Conservation (phyloP, 2,113 vertebrate species). For the Tenrec ecaudatus region DNA sequence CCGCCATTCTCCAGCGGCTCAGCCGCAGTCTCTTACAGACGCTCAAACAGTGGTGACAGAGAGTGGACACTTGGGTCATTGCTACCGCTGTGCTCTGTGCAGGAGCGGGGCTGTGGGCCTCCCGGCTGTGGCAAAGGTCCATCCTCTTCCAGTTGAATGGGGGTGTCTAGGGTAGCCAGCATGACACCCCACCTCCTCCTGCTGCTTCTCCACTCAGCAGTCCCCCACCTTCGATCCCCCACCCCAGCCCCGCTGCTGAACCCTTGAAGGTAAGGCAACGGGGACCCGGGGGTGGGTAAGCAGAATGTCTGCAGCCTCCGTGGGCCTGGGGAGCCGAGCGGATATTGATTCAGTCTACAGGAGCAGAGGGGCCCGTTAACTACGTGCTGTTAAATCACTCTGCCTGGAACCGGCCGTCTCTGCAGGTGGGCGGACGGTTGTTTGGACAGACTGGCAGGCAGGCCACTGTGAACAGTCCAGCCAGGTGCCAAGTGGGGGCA, state of each 20-base stretch:
- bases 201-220: background rate
- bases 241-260: background rate
- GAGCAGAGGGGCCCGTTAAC: conserved; percentile 63
- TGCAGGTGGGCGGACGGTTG: background rate
- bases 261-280: background rate
- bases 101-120: background rate
- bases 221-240: background rate
- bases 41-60: background rate
- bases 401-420: conserved; percentile 36
- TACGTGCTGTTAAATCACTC: conserved; percentile 1
- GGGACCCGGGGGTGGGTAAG: background rate
- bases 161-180: background rate
- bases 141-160: background rate
- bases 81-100: background rate
- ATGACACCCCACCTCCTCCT: background rate
- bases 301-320: conserved; percentile 60
- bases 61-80: conserved; percentile 47
- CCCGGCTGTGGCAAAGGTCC: background rate
- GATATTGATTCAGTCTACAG: conserved; percentile 67
- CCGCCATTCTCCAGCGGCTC: background rate
- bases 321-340: background rate
- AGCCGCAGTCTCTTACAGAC: background rate
- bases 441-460: background rate
- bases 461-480: background rate
- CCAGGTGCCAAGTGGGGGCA: background rate